phyloP scores from a whole-genome alignment of 2,113 vertebrate species.

The Protomyctophum bolini region DNA sequence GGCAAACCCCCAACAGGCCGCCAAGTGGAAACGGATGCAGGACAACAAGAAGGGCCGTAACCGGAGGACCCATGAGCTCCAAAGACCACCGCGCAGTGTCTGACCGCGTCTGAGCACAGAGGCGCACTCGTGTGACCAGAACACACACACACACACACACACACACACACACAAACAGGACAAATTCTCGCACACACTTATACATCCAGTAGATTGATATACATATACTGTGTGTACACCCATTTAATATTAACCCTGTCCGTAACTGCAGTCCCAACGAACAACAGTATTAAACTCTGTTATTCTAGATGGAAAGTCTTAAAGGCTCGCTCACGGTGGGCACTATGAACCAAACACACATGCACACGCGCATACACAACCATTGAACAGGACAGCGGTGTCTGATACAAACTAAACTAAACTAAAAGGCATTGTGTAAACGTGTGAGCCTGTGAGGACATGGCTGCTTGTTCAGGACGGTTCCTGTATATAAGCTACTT shows the following conservation, averaged over 20 bases:
- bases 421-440: conserved; percentile 60
- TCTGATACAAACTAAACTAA: conserved; percentile 2
- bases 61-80: conserved; percentile 97
- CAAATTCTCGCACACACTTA: conserved; percentile 22
- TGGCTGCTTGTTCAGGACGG: conserved; percentile 55
- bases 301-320: conserved; percentile 31
- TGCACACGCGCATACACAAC: conserved; percentile 4
- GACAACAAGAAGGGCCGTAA: conserved; percentile 98
- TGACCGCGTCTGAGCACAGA: conserved; percentile 77
- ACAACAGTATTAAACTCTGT: conserved; percentile 13
- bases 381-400: conserved; percentile 44
- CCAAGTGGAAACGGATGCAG: conserved; percentile 97
- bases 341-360: conserved; percentile 6
- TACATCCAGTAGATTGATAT: neutral
- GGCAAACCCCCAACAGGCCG: conserved; percentile 70
- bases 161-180: conserved; percentile 40
- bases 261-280: conserved; percentile 37
- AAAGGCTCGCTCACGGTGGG: conserved; percentile 11
- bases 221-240: conserved; percentile 38
- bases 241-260: conserved; percentile 47
- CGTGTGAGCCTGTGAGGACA: conserved; percentile 63
- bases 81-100: conserved; percentile 97
- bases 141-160: conserved; percentile 58
- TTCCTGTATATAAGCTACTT: conserved; percentile 74
- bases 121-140: neutral